phyloP scores from a whole-genome alignment of 2,113 vertebrate species.

The Clarias batrachus region DNA sequence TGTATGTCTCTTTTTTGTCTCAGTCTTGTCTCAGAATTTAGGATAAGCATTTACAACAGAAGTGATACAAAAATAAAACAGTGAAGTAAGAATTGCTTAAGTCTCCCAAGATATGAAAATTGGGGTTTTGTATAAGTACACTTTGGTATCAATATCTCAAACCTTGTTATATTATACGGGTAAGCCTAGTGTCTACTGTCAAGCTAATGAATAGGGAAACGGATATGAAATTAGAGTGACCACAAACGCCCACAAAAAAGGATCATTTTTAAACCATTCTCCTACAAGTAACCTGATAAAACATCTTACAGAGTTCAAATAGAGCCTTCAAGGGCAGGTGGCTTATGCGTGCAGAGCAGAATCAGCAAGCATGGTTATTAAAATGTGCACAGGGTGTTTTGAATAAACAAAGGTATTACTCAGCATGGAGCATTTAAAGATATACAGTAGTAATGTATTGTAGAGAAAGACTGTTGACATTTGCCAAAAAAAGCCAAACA shows the following conservation, averaged over 20 bases:
- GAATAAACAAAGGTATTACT: neutral
- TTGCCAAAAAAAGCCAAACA: no score
- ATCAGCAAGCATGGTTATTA: neutral
- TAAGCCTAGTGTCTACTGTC: neutral
- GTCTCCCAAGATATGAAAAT: neutral
- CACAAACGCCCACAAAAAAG: neutral
- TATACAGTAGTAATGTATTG: no score
- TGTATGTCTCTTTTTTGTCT: neutral
- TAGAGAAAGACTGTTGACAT: no score
- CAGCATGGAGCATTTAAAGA: neutral
- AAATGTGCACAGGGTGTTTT: neutral
- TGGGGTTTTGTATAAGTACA: neutral
- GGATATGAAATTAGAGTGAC: neutral
- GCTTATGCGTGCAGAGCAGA: neutral
- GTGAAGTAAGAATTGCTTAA: neutral
- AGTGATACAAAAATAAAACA: neutral
- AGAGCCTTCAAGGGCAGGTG: neutral
- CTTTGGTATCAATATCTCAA: neutral
- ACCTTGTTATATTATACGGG: neutral
- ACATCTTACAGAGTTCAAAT: neutral
- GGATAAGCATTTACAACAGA: neutral
- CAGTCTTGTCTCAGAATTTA: neutral
- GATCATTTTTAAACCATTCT: neutral
- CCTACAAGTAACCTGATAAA: neutral
- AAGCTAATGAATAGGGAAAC: neutral